These are phyloP conservation scores for Malacoctenus gilli DNA, from an alignment of 2,797 vertebrate genomes.

Conservation along the genomic window DNA sequence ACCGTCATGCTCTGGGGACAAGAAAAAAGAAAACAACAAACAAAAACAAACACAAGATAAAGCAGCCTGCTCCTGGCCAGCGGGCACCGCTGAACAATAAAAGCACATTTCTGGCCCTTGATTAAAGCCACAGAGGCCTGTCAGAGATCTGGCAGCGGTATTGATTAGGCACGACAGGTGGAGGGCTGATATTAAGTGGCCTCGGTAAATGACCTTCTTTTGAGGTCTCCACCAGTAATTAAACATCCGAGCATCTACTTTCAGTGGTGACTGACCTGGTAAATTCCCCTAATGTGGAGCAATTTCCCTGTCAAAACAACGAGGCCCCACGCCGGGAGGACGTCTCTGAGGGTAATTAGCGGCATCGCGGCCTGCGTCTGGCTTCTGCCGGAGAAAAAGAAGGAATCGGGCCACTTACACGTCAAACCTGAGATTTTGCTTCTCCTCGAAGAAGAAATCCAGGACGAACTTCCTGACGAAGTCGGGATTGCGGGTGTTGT, in stretches of 20 bases:
- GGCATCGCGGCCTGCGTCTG: no score
- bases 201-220: conserved; percentile 17
- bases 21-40: neutral
- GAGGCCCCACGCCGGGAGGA: conserved; percentile 20
- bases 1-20: neutral
- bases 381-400: no score
- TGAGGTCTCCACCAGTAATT: conserved; percentile 21
- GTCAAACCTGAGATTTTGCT: conserved; percentile 95
- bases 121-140: conserved; percentile 33
- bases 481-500: conserved; percentile 96
- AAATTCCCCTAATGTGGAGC: conserved; percentile 14
- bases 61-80: neutral
- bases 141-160: conserved; percentile 23
- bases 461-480: conserved; percentile 96
- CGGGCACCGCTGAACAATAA: conserved; percentile 10
- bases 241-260: conserved; percentile 26
- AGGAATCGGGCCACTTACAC: conserved; percentile 88
- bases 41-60: neutral
- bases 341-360: conserved; percentile 24
- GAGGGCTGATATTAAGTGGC: conserved; percentile 15
- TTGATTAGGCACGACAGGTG: conserved; percentile 40
- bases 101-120: conserved; percentile 23
- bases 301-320: conserved; percentile 26
- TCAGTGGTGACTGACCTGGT: conserved; percentile 18
- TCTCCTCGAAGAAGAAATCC: conserved; percentile 98